Conservation (phyloP, 2,797 vertebrate species). For the Euphonia xanthogaster region DNA sequence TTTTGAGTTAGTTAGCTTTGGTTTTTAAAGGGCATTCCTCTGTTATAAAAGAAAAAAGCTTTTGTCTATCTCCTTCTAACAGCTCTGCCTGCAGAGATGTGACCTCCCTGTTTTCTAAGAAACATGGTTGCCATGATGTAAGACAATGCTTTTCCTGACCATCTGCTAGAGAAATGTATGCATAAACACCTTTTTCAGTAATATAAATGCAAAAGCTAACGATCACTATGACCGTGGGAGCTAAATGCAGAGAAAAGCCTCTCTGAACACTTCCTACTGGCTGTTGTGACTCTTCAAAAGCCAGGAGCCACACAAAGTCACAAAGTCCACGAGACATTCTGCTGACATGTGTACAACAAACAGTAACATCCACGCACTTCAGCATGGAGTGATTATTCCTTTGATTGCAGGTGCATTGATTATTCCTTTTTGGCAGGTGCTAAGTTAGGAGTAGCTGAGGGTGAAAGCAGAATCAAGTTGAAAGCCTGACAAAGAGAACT, state of each 20-base stretch:
- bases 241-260: neutral
- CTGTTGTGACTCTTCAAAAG: neutral
- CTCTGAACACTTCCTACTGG: neutral
- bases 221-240: rapidly evolving
- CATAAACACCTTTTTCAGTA: neutral
- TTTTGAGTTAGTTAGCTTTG: neutral
- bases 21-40: neutral
- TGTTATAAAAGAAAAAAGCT: neutral
- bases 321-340: neutral
- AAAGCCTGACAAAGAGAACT: neutral
- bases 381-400: neutral
- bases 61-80: neutral
- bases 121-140: neutral
- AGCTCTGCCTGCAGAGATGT: neutral
- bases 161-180: neutral
- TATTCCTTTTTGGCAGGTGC: neutral
- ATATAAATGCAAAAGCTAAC: neutral
- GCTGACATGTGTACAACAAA: neutral
- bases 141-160: neutral
- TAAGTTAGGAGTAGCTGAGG: neutral
- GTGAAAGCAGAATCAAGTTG: neutral
- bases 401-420: neutral
- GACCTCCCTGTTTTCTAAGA: neutral
- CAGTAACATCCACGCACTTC: neutral
- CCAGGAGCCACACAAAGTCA: rapidly evolving